Percentiles rank a stretch among this genome's conserved stretches.
phyloP scores from a whole-genome alignment of 2,888 invertebrate genomes.

The Hirudinaria manillensis region DNA sequence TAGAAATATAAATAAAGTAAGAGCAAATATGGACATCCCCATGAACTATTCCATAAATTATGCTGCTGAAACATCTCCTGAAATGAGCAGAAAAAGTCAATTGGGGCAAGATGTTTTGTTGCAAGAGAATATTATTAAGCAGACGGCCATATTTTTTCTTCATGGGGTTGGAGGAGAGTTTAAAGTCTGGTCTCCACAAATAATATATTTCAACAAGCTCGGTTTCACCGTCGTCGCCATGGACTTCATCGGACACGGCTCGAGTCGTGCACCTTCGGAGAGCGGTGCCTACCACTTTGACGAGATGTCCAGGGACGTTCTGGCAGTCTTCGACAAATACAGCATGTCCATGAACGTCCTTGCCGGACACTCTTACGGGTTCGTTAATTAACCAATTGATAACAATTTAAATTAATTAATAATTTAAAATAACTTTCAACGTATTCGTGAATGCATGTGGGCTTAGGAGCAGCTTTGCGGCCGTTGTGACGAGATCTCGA shows the following conservation, averaged over 20 bases:
- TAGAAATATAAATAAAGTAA: neutral
- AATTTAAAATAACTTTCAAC: neutral
- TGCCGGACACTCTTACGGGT: slow-evolving; percentile 68
- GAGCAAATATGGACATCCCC: no score
- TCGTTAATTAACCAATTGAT: slow-evolving; percentile 43
- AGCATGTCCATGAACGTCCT: slow-evolving; percentile 61
- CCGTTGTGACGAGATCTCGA: slow-evolving; percentile 61
- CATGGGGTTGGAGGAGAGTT: slow-evolving; percentile 67
- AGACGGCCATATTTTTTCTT: slow-evolving; percentile 59
- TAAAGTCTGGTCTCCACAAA: slow-evolving; percentile 62
- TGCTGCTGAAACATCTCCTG: neutral
- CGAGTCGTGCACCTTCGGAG: slow-evolving; percentile 62
- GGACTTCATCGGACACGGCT: slow-evolving; percentile 66
- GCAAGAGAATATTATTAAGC: slow-evolving; percentile 11
- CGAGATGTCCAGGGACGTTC: slow-evolving; percentile 60
- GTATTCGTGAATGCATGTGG: neutral
- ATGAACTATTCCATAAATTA: no score
- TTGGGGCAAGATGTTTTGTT: neutral
- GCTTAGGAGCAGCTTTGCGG: slow-evolving; percentile 62
- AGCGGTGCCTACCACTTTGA: slow-evolving; percentile 61
- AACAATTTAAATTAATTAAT: neutral
- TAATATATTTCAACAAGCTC: slow-evolving; percentile 59
- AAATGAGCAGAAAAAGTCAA: neutral
- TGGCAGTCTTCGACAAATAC: slow-evolving; percentile 62
- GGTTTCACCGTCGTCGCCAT: slow-evolving; percentile 65